Evolutionary conservation across 2,797 vertebrate species (phyloP).

Genomic region (Pyrocephalus nanus): DNA sequence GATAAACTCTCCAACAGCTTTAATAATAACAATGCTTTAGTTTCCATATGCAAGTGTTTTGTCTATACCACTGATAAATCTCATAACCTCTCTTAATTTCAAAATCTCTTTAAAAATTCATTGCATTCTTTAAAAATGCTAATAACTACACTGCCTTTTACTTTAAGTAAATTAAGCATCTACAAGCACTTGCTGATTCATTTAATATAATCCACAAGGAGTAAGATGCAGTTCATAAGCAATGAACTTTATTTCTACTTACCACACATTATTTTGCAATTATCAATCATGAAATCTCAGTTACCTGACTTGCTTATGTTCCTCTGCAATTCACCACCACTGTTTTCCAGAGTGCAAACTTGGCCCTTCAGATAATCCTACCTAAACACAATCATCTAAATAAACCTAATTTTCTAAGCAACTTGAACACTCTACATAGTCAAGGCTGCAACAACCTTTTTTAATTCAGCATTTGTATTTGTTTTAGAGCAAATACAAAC

Average conservation of each 20-base stretch:
- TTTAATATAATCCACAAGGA: neutral
- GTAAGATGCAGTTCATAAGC: neutral
- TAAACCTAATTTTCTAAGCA: neutral
- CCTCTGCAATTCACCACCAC: neutral
- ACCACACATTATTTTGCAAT: neutral
- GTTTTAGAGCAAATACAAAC: neutral
- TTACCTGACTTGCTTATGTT: neutral
- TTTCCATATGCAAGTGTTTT: neutral
- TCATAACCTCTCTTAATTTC: neutral
- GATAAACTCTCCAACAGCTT: neutral
- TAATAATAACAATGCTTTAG: neutral
- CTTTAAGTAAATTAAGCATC: neutral
- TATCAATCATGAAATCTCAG: neutral
- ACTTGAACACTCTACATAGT: neutral
- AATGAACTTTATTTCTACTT: neutral
- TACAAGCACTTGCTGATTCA: neutral
- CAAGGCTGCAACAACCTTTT: neutral
- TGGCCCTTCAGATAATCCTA: neutral
- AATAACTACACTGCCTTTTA: neutral
- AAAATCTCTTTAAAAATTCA: neutral
- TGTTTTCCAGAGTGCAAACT: neutral
- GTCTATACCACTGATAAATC: neutral
- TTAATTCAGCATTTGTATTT: neutral
- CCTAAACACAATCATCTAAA: neutral
- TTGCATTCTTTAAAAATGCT: neutral